A percentile compares a stretch with the other conserved stretches of the same genome.
Evolutionary conservation across 2,888 invertebrate species (phyloP).

Genomic region (Chymomyza procnemis): DNA sequence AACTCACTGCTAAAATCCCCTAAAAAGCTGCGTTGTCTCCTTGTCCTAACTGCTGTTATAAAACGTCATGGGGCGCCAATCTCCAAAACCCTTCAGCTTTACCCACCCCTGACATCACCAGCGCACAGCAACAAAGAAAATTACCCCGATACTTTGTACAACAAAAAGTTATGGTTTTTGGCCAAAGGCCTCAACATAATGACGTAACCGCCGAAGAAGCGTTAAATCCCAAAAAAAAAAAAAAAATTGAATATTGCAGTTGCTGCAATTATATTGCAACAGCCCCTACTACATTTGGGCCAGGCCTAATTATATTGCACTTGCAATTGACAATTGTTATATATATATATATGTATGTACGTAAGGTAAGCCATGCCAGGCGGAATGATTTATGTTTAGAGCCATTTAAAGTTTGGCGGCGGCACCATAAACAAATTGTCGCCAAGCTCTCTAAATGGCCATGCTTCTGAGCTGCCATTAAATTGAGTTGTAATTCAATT

Average conservation of each 20-base stretch:
- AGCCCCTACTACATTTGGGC: conserved; percentile 27
- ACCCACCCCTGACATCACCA: too few species aligned
- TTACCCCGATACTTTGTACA: conserved; percentile 29
- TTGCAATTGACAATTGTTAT: conserved; percentile 59
- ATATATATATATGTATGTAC: too few species aligned
- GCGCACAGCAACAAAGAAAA: conserved; percentile 8
- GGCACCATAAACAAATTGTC: conserved; percentile 76
- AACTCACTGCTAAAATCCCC: too few species aligned
- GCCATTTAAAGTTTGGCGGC: conserved; percentile 73
- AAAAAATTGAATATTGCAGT: conserved; percentile 23
- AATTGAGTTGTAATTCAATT: conserved; percentile 70
- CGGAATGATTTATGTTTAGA: conserved; percentile 65
- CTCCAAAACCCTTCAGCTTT: too few species aligned
- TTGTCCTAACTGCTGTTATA: too few species aligned
- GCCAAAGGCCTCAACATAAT: conserved; percentile 18
- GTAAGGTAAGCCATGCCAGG: conserved; percentile 35
- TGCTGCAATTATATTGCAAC: conserved; percentile 8
- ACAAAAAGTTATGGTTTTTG: not conserved
- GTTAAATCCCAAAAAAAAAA: too few species aligned
- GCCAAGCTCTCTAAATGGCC: conserved; percentile 64
- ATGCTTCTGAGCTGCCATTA: conserved; percentile 44
- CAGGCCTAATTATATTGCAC: conserved; percentile 63
- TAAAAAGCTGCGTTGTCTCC: too few species aligned
- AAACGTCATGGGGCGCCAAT: too few species aligned
- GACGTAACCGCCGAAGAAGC: conserved; percentile 42